A percentile compares a stretch with the other conserved stretches of the same genome.
phyloP scores from a whole-genome alignment of 2,797 vertebrate species.

The Phoeniculus purpureus region DNA sequence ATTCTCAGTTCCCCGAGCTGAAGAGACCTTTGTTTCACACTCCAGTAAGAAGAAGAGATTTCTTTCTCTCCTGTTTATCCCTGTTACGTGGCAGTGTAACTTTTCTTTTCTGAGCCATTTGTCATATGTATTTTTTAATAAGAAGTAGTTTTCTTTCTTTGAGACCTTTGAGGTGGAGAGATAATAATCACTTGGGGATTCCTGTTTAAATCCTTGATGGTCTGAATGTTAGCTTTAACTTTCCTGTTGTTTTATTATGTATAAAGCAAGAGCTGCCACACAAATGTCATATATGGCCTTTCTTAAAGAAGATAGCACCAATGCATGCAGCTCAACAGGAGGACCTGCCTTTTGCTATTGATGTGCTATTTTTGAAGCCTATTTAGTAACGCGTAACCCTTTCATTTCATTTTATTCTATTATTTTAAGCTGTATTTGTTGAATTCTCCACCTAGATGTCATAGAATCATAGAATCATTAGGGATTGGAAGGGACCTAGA shows the following conservation, averaged over 20 bases:
- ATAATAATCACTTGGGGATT: background rate
- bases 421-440: background rate
- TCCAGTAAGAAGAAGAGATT: background rate
- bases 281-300: background rate
- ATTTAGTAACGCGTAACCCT: background rate
- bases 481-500: too few species aligned
- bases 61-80: background rate
- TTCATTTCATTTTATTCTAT: background rate
- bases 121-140: rapidly evolving
- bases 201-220: background rate
- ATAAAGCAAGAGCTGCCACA: background rate
- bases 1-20: background rate
- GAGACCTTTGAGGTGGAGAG: rapidly evolving
- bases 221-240: background rate
- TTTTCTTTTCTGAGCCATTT: background rate
- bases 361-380: background rate
- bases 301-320: background rate
- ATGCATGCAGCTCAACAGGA: background rate
- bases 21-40: background rate
- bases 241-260: background rate
- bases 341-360: background rate
- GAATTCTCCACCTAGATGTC: background rate
- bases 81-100: background rate
- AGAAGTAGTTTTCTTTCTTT: rapidly evolving
- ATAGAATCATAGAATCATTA: too few species aligned